phyloP scores from a whole-genome alignment of 2,888 invertebrate genomes.

The Aleiodes leptofemur region DNA sequence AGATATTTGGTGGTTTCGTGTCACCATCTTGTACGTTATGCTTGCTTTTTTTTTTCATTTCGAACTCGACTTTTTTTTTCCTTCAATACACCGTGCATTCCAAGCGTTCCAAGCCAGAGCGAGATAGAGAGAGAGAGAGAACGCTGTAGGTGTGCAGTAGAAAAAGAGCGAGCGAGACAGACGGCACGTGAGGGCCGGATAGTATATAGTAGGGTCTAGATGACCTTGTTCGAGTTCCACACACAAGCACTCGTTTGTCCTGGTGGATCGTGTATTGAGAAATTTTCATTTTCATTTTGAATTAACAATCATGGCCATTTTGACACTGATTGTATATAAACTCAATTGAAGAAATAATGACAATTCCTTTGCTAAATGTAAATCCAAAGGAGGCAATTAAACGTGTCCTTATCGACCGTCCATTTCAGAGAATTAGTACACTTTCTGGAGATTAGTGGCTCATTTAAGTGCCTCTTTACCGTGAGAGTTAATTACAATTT shows the following conservation, averaged over 20 bases:
- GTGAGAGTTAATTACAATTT: slow-evolving; percentile 1
- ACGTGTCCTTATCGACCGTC: not conserved
- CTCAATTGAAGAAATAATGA: not conserved
- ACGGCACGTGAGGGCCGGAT: slow-evolving; percentile 46
- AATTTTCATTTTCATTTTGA: slow-evolving; percentile 17
- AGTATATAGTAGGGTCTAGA: slow-evolving; percentile 59
- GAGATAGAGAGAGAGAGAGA: not conserved
- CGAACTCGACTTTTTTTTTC: slow-evolving; percentile 12
- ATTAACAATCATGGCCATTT: slow-evolving; percentile 14
- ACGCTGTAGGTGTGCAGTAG: not conserved
- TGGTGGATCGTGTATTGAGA: slow-evolving; percentile 1
- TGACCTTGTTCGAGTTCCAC: slow-evolving; percentile 64
- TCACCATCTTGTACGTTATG: slow-evolving; percentile 26
- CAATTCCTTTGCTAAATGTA: not conserved
- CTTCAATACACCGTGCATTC: slow-evolving; percentile 60
- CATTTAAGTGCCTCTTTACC: slow-evolving; percentile 5
- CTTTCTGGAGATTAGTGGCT: not conserved
- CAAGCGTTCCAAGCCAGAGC: slow-evolving; percentile 53
- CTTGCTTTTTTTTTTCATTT: slow-evolving; percentile 48
- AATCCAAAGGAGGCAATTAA: slow-evolving; percentile 7
- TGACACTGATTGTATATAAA: slow-evolving; percentile 12
- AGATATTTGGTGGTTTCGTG: slow-evolving; percentile 59
- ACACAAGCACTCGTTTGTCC: slow-evolving; percentile 36
- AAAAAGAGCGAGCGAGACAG: not conserved
- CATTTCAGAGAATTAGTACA: not conserved